phyloP scores from a whole-genome alignment of 2,888 invertebrate species.

The Mactromeris polynyma region DNA sequence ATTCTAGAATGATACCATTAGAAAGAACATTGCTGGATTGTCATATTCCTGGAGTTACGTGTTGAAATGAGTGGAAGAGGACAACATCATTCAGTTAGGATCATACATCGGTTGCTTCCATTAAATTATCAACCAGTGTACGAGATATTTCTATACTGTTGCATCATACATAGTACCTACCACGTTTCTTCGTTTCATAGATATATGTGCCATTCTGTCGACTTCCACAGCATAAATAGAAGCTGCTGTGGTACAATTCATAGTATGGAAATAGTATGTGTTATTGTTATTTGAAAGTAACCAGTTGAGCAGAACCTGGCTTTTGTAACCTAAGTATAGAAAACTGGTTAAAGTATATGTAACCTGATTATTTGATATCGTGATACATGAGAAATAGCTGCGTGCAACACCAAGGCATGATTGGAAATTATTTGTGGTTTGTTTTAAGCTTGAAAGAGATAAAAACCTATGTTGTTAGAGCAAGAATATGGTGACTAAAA shows the following conservation, averaged over 20 bases:
- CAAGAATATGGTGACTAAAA: too few species aligned
- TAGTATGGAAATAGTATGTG: not conserved
- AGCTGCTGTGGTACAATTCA: not conserved
- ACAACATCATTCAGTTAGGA: not conserved
- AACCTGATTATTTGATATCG: too few species aligned
- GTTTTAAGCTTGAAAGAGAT: too few species aligned
- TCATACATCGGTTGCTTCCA: not conserved
- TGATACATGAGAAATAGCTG: too few species aligned
- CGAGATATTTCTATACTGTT: not conserved
- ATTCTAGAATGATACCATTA: not conserved
- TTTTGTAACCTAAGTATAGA: too few species aligned
- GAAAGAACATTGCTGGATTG: slow-evolving; percentile 1
- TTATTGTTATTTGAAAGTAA: too few species aligned
- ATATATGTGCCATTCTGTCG: not conserved
- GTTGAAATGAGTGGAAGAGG: not conserved
- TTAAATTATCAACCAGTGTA: not conserved
- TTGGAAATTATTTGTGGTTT: too few species aligned
- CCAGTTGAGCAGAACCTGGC: too few species aligned
- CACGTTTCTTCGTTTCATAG: not conserved
- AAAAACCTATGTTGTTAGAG: too few species aligned
- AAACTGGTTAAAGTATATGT: too few species aligned
- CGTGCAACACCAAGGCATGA: too few species aligned
- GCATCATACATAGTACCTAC: not conserved
- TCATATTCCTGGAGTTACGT: not conserved
- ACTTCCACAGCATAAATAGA: not conserved